These are phyloP conservation scores for Plestiodon gilberti DNA, from an alignment of 2,113 vertebrate species.

Conservation along the genomic window DNA sequence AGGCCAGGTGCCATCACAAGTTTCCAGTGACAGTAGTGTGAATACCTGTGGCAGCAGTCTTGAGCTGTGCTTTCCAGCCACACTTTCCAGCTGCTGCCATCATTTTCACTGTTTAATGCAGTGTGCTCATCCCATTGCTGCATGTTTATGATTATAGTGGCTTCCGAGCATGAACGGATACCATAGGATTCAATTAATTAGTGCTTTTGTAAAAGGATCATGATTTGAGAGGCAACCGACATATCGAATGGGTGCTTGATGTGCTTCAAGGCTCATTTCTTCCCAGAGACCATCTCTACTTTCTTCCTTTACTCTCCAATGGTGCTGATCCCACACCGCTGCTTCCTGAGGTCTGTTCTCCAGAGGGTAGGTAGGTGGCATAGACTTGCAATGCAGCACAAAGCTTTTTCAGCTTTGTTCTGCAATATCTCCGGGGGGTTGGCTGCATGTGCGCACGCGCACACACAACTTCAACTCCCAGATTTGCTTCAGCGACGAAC, in stretches of 20 bases:
- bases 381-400: background rate
- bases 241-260: background rate
- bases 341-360: background rate
- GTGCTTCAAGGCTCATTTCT: too few species aligned
- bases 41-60: too few species aligned
- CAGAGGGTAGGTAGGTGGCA: too few species aligned
- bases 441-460: background rate
- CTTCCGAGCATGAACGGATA: background rate
- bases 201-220: background rate
- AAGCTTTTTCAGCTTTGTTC: conserved; percentile 45
- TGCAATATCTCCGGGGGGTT: conserved; percentile 52
- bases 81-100: too few species aligned
- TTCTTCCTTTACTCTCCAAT: background rate
- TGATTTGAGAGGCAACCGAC: background rate
- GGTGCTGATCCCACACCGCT: too few species aligned
- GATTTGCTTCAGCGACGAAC: conserved; percentile 50
- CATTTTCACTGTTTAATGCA: too few species aligned
- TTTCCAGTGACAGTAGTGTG: too few species aligned
- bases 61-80: too few species aligned
- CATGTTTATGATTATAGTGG: background rate
- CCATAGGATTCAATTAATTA: background rate
- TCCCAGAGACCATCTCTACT: background rate
- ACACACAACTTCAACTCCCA: conserved; percentile 32
- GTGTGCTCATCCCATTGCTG: too few species aligned
- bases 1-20: too few species aligned